Base-by-base conservation (phyloP, 1,140 invertebrate genomes). In the Aphis gossypii region DNA sequence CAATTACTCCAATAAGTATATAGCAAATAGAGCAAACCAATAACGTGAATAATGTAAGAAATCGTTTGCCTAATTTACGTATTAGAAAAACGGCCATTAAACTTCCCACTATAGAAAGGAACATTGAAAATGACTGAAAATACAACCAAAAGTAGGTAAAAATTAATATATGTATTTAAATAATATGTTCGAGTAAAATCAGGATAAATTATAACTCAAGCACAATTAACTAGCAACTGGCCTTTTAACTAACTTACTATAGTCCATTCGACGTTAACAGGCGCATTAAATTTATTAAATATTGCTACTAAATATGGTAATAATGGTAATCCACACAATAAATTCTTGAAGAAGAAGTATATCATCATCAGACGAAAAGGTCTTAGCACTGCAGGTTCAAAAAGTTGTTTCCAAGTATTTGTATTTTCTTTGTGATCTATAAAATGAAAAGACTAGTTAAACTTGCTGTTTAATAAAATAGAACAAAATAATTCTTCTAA, bases 171-270 rank as follows among this genome's bases (percentile, higher is more conserved):
- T n/a, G 14, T 18, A 68, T 68, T 68, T 68, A n/a, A n/a, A n/a
- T n/a, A 68, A n/a, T 6, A 3, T 68, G 18, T 18, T 18, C 60
- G 30, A 68, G 4, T 68, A 6, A n/a, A n/a, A n/a, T 2, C 14
- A 18, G 4, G 14, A 18, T 60, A 5, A n/a, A 14, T 41, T 41
- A 14, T n/a, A n/a, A n/a, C 30, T 68, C 30, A n/a, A 68, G n/a
- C 14, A 18, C 14, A 3, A 68, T n/a, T n/a, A n/a, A 1, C 30
- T 68, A 30, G 11, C n/a, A 41, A 41, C 38, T 41, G 38, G 38
- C 38, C 38, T 68, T n/a, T 30, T n/a, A 14, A 14, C 30, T 41
- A 38, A 84, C 92, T 84, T 38, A 93, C 92, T 54, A 93, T 86
- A 14, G 82, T 86, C 82, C 35, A 23, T 54, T 93, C 82, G 3